These are phyloP conservation scores for Palythoa grandiflora DNA, from an alignment of 92 coral and sea anemone species.

Conservation along the genomic window DNA sequence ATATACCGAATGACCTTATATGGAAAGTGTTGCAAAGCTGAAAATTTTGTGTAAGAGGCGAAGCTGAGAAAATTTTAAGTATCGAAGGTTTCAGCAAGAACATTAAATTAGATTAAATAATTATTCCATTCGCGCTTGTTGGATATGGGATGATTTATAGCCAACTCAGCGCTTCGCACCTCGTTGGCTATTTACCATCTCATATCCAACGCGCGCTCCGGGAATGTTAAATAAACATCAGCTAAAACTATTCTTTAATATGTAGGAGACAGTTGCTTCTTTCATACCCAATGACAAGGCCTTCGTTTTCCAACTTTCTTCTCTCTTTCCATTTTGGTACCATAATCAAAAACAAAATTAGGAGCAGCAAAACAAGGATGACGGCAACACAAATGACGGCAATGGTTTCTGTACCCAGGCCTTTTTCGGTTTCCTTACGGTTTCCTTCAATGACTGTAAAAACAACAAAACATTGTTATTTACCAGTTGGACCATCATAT, in stretches of 20 bases:
- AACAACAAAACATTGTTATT: no score
- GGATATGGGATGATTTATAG: no score
- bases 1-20: no score
- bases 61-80: no score
- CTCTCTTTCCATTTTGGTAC: conserved; percentile 28
- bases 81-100: no score
- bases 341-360: neutral
- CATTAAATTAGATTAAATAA: neutral
- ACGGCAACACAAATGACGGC: neutral
- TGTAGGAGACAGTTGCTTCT: neutral
- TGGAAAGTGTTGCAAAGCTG: no score
- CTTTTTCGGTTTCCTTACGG: no score
- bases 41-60: no score
- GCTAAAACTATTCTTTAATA: neutral
- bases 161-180: no score
- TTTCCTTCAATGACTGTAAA: neutral
- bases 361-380: neutral
- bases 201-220: no score
- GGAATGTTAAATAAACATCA: neutral
- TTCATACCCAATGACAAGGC: conserved; percentile 19
- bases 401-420: neutral
- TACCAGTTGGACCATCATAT: no score
- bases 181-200: no score
- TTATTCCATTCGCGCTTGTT: neutral
- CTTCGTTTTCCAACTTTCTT: conserved; percentile 6